Base-by-base conservation (phyloP, 2,113 vertebrate species). In the Trochalopteron elliotii region DNA sequence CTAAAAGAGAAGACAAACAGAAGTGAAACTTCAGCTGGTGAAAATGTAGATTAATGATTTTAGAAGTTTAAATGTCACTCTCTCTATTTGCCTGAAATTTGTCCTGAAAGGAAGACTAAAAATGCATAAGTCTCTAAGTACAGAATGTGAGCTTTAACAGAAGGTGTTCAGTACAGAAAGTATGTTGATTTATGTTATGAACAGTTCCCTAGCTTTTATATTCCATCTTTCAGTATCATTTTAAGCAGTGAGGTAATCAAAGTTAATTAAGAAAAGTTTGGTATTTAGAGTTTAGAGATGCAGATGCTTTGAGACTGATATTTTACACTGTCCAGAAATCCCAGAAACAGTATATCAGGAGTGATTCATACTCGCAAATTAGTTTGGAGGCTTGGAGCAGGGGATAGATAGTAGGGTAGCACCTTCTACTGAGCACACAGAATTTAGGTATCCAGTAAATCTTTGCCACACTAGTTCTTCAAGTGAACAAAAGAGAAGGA, bases 1-100 rank as follows among this genome's bases (percentile, higher is more conserved):
- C 49, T 49, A 40, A 78, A 94, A 91, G 40, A 94, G 56, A 86
- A 95, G 89, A 57, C 60, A 93, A 96, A 91, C 30, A 75, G 72
- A 96, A 96, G 44, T 35, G 63, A 94, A 97, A 93, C 67, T 90
- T 94, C 40, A 69, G 55, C 87, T 90, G 82, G 78, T 95, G 97
- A 98, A 96, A 97, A 93, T 95, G 95, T 93, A 97, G 91, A 90
- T 94, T 96, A 97, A 97, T 96, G 40, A 91, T 97, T 97, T 97
- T 85, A 91, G 89, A 96, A 97, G 83, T 97, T 94, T 96, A 97
- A 95, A 93, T 91, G 52, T 81, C 67, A 75, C 47, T 75, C 39
- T 92, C n/a, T 85, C 47, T 74, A 85, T 95, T 98, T 42, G 19
- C 75, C 83, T 96, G 87, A 97, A 97, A 95, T 94, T 89, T 92